These are phyloP conservation scores for Actinia tenebrosa DNA, from an alignment of 64 coral and sea anemone genomes.

Conservation along the genomic window DNA sequence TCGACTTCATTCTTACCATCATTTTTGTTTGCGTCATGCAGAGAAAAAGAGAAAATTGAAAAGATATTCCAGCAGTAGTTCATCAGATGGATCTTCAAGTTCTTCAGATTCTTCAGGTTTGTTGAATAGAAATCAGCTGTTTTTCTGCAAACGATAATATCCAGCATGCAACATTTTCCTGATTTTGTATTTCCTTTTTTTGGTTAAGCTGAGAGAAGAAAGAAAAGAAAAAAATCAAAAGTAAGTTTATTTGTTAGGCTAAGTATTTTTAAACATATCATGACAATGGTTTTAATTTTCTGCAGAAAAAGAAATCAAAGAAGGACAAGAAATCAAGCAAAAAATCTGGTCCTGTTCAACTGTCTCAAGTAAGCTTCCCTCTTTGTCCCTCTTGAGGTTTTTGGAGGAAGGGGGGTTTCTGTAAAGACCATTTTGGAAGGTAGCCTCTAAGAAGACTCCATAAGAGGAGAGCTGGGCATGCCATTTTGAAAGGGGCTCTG, in stretches of 20 bases:
- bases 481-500: too few species aligned
- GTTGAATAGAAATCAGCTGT: not conserved
- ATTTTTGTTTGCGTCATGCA: not conserved
- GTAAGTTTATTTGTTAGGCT: not conserved
- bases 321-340: conserved; percentile 35
- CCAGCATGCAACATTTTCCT: not conserved
- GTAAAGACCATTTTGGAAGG: not conserved
- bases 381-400: too few species aligned
- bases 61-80: conserved; percentile 45
- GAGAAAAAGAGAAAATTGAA: conserved; percentile 42
- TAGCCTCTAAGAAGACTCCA: not conserved
- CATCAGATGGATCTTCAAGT: conserved; percentile 10
- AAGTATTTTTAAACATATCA: not conserved
- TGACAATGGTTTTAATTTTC: not conserved
- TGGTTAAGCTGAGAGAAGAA: not conserved
- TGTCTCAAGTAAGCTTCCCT: conserved; percentile 55
- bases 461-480: too few species aligned
- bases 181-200: not conserved
- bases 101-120: conserved; percentile 36
- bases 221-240: conserved; percentile 10
- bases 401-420: too few species aligned
- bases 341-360: conserved; percentile 70
- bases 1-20: not conserved
- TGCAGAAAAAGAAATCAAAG: conserved; percentile 66
- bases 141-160: not conserved